Conservation (phyloP, 2,797 vertebrate genomes). For the Enteromius treurensis region DNA sequence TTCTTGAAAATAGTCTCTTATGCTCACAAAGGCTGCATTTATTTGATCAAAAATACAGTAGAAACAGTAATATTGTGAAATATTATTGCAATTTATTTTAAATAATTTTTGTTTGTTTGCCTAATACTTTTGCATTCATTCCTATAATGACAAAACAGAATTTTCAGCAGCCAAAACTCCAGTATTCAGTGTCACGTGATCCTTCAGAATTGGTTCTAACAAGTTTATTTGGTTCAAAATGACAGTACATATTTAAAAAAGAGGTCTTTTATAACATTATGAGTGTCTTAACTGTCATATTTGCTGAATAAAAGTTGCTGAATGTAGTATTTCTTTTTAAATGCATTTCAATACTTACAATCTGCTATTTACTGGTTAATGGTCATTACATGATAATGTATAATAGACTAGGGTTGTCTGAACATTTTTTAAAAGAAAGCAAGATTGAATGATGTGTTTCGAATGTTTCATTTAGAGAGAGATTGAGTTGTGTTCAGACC, state of each 20-base stretch:
- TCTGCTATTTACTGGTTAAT: background rate
- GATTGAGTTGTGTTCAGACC: background rate
- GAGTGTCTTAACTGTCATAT: background rate
- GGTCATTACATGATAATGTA: background rate
- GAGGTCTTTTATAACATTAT: background rate
- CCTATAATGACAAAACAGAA: background rate
- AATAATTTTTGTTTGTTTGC: background rate
- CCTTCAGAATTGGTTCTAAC: background rate
- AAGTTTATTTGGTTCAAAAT: background rate
- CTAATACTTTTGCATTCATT: background rate
- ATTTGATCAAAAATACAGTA: background rate
- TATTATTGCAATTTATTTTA: background rate
- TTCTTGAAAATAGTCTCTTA: background rate
- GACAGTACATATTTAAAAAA: background rate
- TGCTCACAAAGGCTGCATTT: background rate
- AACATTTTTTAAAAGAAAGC: background rate
- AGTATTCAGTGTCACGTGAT: background rate
- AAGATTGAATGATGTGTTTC: background rate
- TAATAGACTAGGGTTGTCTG: background rate
- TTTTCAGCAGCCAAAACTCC: background rate
- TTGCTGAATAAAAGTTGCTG: too few species aligned
- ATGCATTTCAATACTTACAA: background rate
- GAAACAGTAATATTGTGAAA: background rate
- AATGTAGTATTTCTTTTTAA: background rate
- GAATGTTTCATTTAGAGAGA: background rate